Conservation (phyloP, 2,797 vertebrate species). For the Staurois parvus region DNA sequence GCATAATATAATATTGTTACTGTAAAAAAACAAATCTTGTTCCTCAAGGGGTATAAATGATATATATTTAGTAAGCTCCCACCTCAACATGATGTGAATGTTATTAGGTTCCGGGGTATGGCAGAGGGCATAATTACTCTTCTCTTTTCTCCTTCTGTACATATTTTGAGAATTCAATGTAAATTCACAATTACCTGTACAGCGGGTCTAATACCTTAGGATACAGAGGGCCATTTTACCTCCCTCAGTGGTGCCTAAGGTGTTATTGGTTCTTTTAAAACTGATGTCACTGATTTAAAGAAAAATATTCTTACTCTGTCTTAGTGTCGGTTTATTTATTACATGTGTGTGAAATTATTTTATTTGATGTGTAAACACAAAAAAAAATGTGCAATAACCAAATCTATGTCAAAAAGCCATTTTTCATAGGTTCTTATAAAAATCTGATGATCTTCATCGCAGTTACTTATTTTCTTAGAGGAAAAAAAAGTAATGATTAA, state of each 20-base stretch:
- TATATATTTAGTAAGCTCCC: slow-evolving; percentile 8
- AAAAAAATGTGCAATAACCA: slow-evolving; percentile 26
- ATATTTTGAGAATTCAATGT: slow-evolving; percentile 48
- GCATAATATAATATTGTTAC: slow-evolving; percentile 71
- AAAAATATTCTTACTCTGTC: slow-evolving; percentile 51
- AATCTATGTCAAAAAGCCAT: slow-evolving; percentile 26
- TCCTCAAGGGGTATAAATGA: slow-evolving; percentile 12
- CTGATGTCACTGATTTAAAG: slow-evolving; percentile 56
- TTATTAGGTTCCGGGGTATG: slow-evolving; percentile 5
- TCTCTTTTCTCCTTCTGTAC: slow-evolving; percentile 38
- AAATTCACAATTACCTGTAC: slow-evolving; percentile 47
- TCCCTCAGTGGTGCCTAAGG: slow-evolving; percentile 28
- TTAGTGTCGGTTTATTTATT: slow-evolving; percentile 51
- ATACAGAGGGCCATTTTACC: slow-evolving; percentile 36
- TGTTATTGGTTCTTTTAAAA: slow-evolving; percentile 52
- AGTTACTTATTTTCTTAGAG: slow-evolving; percentile 14
- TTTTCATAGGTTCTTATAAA: slow-evolving; percentile 6
- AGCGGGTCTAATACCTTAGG: slow-evolving; percentile 29
- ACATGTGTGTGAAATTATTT: slow-evolving; percentile 7
- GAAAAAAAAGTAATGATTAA: not conserved
- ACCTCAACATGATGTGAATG: slow-evolving; percentile 40
- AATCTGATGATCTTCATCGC: not conserved
- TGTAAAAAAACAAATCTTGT: slow-evolving; percentile 67
- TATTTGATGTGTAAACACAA: slow-evolving; percentile 12
- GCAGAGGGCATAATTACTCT: slow-evolving; percentile 15